A percentile compares a stretch with the other conserved stretches of the same genome.
phyloP scores from a whole-genome alignment of 2,797 vertebrate species.

The Champsocephalus esox region DNA sequence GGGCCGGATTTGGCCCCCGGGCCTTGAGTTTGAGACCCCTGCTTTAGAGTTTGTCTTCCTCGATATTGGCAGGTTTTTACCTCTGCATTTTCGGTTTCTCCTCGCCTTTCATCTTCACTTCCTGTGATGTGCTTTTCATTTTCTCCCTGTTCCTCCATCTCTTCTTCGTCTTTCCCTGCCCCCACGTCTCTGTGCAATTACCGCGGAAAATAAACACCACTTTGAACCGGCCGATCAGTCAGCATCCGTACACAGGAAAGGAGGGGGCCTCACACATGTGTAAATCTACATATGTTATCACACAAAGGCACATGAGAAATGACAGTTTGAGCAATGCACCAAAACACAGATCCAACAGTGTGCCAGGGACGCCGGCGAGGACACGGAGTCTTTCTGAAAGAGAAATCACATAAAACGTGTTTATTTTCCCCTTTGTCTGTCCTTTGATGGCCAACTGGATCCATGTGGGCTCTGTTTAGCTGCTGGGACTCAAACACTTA shows the following conservation, averaged over 20 bases:
- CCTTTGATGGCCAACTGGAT: conserved; percentile 75
- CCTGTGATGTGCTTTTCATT: conserved; percentile 30
- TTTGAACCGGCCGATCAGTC: conserved; percentile 47
- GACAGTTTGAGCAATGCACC: conserved; percentile 1
- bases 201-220: conserved; percentile 61
- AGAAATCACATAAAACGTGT: conserved; percentile 69
- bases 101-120: conserved; percentile 57
- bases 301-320: conserved; percentile 18
- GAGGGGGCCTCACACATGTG: conserved; percentile 12
- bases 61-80: too few species aligned
- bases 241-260: conserved; percentile 42
- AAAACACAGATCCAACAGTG: conserved; percentile 6
- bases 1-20: too few species aligned
- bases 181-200: conserved; percentile 52
- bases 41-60: too few species aligned
- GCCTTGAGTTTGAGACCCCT: too few species aligned
- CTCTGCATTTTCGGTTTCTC: background rate
- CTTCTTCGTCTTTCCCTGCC: conserved; percentile 31
- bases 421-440: conserved; percentile 67
- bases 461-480: conserved; percentile 69
- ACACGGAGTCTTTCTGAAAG: conserved; percentile 36
- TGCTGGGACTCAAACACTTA: conserved; percentile 52
- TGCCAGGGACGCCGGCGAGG: conserved; percentile 19
- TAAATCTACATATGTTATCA: conserved; percentile 28
- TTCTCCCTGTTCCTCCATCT: conserved; percentile 24